Percentiles rank a stretch among this genome's conserved stretches.
phyloP scores from a whole-genome alignment of 64 coral and sea anemone species.

The Montipora capricornis region DNA sequence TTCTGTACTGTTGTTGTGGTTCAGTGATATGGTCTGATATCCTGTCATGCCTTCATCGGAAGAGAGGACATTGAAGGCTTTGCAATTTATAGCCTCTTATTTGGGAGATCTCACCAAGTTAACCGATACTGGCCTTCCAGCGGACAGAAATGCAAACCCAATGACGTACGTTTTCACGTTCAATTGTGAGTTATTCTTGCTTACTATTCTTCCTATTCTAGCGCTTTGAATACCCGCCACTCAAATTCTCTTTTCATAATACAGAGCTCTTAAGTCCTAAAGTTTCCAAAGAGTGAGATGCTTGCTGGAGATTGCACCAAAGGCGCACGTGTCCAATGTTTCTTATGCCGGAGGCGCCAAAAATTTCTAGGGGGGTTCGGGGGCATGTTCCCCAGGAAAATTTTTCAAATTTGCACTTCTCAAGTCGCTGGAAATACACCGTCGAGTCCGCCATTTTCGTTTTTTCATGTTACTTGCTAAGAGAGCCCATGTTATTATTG shows the following conservation, averaged over 20 bases:
- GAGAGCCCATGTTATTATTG: too few species aligned
- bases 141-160: constrained; percentile 16
- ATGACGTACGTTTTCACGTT: not conserved
- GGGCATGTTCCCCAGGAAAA: too few species aligned
- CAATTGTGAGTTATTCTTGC: not conserved
- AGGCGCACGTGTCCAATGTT: too few species aligned
- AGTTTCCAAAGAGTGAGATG: too few species aligned
- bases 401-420: too few species aligned
- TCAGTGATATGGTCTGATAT: not conserved
- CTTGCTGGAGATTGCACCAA: too few species aligned
- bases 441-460: too few species aligned
- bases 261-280: not conserved
- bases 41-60: constrained; percentile 67
- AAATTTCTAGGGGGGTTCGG: too few species aligned
- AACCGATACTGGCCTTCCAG: constrained; percentile 13
- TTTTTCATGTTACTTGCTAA: too few species aligned
- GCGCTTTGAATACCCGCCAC: not conserved
- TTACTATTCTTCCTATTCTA: not conserved
- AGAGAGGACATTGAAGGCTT: constrained; percentile 48
- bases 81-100: constrained; percentile 23
- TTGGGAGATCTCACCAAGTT: constrained; percentile 48
- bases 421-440: too few species aligned
- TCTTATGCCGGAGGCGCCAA: too few species aligned
- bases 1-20: not conserved
- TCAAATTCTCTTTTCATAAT: not conserved